phyloP scores from a whole-genome alignment of 2,888 invertebrate species.

The Gonocerus acuteangulatus region DNA sequence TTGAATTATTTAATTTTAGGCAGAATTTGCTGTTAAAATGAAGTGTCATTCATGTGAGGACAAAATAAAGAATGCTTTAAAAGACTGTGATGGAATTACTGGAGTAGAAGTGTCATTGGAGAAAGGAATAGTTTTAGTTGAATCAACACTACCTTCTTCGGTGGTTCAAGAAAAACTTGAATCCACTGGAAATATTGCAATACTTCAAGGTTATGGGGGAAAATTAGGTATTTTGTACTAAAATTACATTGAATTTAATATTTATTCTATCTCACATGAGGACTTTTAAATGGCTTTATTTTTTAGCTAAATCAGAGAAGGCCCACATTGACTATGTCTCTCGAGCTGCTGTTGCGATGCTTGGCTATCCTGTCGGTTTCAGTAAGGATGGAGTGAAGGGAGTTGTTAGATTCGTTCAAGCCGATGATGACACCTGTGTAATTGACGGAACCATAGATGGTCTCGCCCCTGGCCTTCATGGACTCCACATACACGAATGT shows the following conservation, averaged over 20 bases:
- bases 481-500: constrained; percentile 59
- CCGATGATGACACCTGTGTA: constrained; percentile 52
- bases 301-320: too few species aligned
- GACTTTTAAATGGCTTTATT: background rate
- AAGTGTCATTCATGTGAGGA: constrained; percentile 51
- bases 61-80: constrained; percentile 46
- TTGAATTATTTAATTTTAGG: constrained; percentile 45
- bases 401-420: constrained; percentile 68
- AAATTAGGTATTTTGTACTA: constrained; percentile 36
- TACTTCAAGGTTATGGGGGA: constrained; percentile 74
- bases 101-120: constrained; percentile 51
- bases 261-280: background rate
- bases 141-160: constrained; percentile 56
- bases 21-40: constrained; percentile 61
- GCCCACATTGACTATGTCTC: too few species aligned
- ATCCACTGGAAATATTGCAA: constrained; percentile 62
- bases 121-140: constrained; percentile 60
- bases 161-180: constrained; percentile 50
- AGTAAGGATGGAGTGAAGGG: constrained; percentile 54
- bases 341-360: constrained; percentile 63
- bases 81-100: constrained; percentile 46
- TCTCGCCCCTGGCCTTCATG: constrained; percentile 55
- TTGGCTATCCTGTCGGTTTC: constrained; percentile 46
- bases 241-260: constrained; percentile 2
- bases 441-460: constrained; percentile 82